Evolutionary conservation across 2,888 invertebrate species (phyloP), one percentile per base, ranked within the genome.

Genomic region (Rhingia rostrata): DNA sequence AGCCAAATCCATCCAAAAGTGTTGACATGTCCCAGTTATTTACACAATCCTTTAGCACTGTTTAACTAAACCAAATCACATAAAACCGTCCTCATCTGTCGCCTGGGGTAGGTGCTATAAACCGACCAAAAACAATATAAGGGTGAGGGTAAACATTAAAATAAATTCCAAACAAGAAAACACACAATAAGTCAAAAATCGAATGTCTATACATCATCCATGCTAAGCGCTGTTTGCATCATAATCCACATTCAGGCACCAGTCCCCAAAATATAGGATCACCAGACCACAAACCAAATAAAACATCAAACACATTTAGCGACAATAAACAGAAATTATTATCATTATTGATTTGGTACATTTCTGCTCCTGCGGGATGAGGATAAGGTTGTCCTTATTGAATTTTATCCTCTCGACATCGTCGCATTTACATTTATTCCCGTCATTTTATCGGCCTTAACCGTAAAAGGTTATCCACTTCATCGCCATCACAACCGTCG

Each of bases 361-460:
- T 43, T 32, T 9, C 9, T 5, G 90, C 72, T 94, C 93, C 86
- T n/a, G n/a, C n/a, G 94, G 93, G 86, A 94, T 93, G 0, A 95
- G 94, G 0, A 95, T 4, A n/a, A 4, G 43, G 12, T 12, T 9
- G 49, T 9, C 64, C 51, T 51, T 53, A 66, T 66, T 66, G 12
- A 39, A 53, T 66, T 43, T 32, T 49, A 32, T 47, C 22, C 22
- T 22, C 37, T 30, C 22, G 10, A 3, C 14, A 61, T 6, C 10
- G 35, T n/a, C 43, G 6, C 12, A 3, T 22, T 22, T 9, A 22
- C 47, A 47, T 49, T 49, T 0, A 22, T 30, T 4, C 10, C 22
- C 22, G 30, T 49, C 49, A 30, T 32, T 14, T 47, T 22, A 47
- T 14, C 49, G 10, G 1, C 22, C 30, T 32, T 10, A 7, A 30